Evolutionary conservation across 1,140 invertebrate genomes (phyloP).

Genomic region (Calephelis virginiensis): DNA sequence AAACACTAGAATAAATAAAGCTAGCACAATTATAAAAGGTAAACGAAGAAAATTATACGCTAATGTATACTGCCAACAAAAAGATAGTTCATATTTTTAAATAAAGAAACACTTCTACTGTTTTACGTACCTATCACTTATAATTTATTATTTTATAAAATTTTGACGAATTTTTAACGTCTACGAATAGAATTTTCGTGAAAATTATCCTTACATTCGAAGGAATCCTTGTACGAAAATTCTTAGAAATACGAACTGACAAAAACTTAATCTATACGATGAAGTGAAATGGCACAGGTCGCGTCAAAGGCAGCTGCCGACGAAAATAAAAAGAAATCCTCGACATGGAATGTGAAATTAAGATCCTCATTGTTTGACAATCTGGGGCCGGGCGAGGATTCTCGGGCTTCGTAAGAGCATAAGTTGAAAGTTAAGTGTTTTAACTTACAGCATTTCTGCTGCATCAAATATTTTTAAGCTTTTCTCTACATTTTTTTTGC

Average conservation of each 20-base stretch:
- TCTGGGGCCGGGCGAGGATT: conserved; percentile 7
- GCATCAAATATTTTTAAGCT: background rate
- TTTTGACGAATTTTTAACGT: too few species aligned
- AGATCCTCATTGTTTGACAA: conserved; percentile 17
- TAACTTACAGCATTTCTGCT: conserved; percentile 7
- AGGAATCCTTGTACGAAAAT: background rate
- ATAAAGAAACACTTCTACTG: too few species aligned
- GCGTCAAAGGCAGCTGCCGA: conserved; percentile 16
- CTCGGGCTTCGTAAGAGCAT: conserved; percentile 7
- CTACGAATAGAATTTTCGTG: too few species aligned
- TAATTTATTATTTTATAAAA: too few species aligned
- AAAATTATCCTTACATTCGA: too few species aligned
- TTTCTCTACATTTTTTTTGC: too few species aligned
- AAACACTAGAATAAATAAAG: too few species aligned
- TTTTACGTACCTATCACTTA: too few species aligned
- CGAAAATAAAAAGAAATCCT: conserved; percentile 15
- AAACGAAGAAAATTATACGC: too few species aligned
- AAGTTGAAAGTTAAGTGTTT: conserved; percentile 5
- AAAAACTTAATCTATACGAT: conserved; percentile 10
- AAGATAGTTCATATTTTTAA: too few species aligned
- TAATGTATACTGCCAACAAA: too few species aligned
- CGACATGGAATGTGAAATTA: conserved; percentile 14
- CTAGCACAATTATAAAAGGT: too few species aligned
- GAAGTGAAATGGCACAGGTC: conserved; percentile 13
- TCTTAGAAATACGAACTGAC: background rate